phyloP scores from a whole-genome alignment of 1,140 invertebrate species.

The Agrilus planipennis region DNA sequence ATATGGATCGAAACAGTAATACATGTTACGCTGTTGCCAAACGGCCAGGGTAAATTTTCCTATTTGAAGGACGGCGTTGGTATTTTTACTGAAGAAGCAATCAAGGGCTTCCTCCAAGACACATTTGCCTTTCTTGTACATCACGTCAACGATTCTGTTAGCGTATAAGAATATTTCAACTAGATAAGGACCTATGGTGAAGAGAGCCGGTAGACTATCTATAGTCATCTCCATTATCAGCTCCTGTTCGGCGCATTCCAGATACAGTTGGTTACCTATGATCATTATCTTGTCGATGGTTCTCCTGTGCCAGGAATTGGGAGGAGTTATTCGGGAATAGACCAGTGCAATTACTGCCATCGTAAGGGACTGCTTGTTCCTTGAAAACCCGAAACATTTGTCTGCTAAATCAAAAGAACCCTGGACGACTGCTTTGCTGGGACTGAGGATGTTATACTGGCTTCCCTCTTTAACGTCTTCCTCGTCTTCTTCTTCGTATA shows the following conservation, averaged over 20 bases:
- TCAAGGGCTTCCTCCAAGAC: conserved; percentile 32
- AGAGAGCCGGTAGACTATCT: conserved; percentile 40
- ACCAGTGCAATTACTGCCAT: conserved; percentile 39
- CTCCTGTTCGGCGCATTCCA: conserved; percentile 35
- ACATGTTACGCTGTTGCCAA: conserved; percentile 42
- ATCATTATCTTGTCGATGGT: conserved; percentile 42
- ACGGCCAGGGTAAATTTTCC: conserved; percentile 36
- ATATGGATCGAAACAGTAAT: conserved; percentile 42
- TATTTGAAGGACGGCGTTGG: conserved; percentile 38
- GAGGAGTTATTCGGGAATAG: conserved; percentile 41
- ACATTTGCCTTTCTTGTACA: conserved; percentile 36
- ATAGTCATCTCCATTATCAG: conserved; percentile 34
- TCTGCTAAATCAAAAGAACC: conserved; percentile 42
- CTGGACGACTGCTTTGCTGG: conserved; percentile 40
- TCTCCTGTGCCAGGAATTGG: conserved; percentile 40
- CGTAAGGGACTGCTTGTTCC: conserved; percentile 38
- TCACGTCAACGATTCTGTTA: conserved; percentile 37
- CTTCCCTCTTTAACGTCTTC: conserved; percentile 31
- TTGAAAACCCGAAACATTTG: conserved; percentile 39
- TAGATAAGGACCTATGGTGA: conserved; percentile 39
- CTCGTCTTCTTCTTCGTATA: conserved; percentile 34
- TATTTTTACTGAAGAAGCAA: conserved; percentile 37
- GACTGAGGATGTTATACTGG: conserved; percentile 39
- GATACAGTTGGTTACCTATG: conserved; percentile 38
- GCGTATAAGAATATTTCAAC: conserved; percentile 41